Base-by-base conservation (phyloP, 2,113 vertebrate genomes). In the Xyliphius kryptos region DNA sequence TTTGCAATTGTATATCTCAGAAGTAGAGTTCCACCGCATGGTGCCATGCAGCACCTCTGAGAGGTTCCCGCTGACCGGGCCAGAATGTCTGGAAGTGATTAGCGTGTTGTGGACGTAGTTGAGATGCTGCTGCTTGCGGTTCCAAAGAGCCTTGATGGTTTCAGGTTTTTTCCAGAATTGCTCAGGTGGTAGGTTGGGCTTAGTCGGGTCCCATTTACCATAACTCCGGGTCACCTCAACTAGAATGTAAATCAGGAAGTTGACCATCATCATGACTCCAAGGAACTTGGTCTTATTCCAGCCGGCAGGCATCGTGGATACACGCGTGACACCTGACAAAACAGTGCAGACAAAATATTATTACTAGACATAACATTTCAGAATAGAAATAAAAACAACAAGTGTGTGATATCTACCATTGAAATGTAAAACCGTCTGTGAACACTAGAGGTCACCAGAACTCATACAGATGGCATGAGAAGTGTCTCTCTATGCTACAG, bases 121-220 rank as follows among this genome's bases (percentile, higher is more conserved):
- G 4, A 97, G 75, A 17, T 80, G 89, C 71, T 93, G 86, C 54
- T 98, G 95, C 69, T 94, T 88, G 32, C 78, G 83, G 79, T 97
- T 98, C 94, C 94, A 98, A 46, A 90, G 91, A 0, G 90, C 86
- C 22, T 74, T 63, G 2, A 85, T 89, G 67, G 72, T 61, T 7
- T 65, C 69, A 0, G 66, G 67, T 19, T 74, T 78, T 41, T 63
- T 89, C 94, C 93, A 97, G 73, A 95, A 95, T 8, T 26, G 82
- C 67, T 70, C 68, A 1, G 32, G 73, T 1, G 90, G 87, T 51
- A 90, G 70, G 11, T 71, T 69, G 13, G 90, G 66, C 37, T 71
- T 82, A 1, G 56, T 74, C 15, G 61, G 72, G 1, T 60, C 55
- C 53, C 74, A 78, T 66, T 76, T 85, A 69, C 74, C 69, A 32